Conservation (phyloP, 2,888 invertebrate species). For the Amphimallon solstitiale region DNA sequence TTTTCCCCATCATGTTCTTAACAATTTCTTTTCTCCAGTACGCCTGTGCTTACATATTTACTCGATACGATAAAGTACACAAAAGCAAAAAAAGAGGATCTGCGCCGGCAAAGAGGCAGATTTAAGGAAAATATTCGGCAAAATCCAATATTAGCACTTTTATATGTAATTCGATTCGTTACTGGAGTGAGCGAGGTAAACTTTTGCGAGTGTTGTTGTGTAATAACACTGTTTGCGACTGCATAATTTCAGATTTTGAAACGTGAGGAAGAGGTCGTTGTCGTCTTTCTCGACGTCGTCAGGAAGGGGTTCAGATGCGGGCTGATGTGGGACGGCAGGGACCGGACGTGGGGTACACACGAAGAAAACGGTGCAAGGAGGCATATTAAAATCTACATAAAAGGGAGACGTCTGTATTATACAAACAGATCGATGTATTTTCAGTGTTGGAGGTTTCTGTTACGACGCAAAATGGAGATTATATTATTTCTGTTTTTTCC, state of each 20-base stretch:
- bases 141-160: slow-evolving; percentile 16
- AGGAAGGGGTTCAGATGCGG: slow-evolving; percentile 17
- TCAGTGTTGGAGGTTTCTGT: slow-evolving; percentile 4
- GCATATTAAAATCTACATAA: slow-evolving; percentile 26
- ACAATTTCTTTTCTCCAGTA: slow-evolving; percentile 32
- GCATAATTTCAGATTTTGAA: slow-evolving; percentile 11
- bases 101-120: slow-evolving; percentile 21
- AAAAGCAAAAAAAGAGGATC: not conserved
- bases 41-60: not conserved
- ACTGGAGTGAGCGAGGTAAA: not conserved
- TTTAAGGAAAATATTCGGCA: slow-evolving; percentile 1
- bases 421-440: slow-evolving; percentile 33
- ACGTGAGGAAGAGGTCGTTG: not conserved
- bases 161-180: slow-evolving; percentile 6
- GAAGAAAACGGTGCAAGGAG: slow-evolving; percentile 18
- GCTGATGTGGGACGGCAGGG: not conserved
- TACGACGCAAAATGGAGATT: slow-evolving; percentile 6
- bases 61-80: no score
- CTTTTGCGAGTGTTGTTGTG: not conserved
- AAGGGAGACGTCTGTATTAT: slow-evolving; percentile 19
- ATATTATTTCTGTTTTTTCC: slow-evolving; percentile 11
- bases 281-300: not conserved
- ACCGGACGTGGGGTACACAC: not conserved
- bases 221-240: slow-evolving; percentile 1
- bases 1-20: slow-evolving; percentile 48